Evolutionary conservation across 2,113 vertebrate species (phyloP).

Genomic region (Probosciger aterrimus): DNA sequence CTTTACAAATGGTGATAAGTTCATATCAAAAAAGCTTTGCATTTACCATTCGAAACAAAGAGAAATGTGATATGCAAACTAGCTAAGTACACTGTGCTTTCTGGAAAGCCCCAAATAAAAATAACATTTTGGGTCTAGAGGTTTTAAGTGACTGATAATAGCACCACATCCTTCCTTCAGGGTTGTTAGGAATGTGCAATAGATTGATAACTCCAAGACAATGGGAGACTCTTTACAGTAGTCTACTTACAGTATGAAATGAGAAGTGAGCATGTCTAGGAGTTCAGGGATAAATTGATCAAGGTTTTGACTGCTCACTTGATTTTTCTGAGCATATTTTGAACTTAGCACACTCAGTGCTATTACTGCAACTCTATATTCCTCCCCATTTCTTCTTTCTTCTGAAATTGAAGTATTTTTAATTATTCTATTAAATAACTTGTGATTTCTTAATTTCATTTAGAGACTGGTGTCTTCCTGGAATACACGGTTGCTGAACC

Average conservation of each 20-base stretch:
- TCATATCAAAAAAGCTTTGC: neutral
- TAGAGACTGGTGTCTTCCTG: neutral
- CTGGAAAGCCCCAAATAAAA: neutral
- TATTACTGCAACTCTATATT: neutral
- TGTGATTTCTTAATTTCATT: neutral
- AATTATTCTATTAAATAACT: neutral
- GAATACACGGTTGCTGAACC: neutral
- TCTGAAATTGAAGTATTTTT: neutral
- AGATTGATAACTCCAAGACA: neutral
- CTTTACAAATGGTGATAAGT: neutral
- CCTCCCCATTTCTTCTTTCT: accelerated
- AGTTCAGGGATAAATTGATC: neutral
- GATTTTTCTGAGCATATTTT: neutral
- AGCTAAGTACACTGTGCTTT: neutral
- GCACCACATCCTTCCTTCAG: neutral
- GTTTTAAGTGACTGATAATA: neutral
- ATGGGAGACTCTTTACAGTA: neutral
- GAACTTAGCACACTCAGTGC: neutral
- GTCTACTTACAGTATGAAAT: neutral
- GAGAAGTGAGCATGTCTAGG: neutral
- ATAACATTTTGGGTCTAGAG: neutral
- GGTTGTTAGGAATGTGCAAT: neutral
- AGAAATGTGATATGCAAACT: neutral
- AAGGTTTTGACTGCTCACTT: neutral
- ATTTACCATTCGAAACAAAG: neutral